Percentiles rank a stretch among this genome's conserved stretches.
Evolutionary conservation across 1,140 invertebrate genomes (phyloP).

Genomic region (Pseudobourletiella spinata): DNA sequence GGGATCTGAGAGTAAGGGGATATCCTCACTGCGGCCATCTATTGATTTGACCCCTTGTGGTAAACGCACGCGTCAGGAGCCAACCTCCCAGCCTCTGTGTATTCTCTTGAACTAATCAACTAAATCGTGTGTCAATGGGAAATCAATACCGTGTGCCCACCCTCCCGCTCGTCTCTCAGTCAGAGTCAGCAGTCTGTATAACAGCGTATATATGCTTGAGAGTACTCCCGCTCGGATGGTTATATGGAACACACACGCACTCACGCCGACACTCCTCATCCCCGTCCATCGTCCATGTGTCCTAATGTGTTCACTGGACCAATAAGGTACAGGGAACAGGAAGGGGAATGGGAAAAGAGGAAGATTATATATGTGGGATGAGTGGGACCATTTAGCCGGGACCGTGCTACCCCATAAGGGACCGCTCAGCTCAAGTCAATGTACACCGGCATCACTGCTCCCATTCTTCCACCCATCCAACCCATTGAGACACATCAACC

Average conservation of each 20-base stretch:
- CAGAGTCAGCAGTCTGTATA: background rate
- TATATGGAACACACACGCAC: background rate
- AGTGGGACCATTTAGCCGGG: constrained; percentile 17
- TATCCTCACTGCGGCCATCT: too few species aligned
- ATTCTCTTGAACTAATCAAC: constrained; percentile 28
- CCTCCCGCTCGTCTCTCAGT: too few species aligned
- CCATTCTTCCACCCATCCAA: too few species aligned
- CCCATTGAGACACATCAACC: too few species aligned
- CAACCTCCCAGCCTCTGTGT: constrained; percentile 12
- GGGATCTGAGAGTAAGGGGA: too few species aligned
- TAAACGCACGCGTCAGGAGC: constrained; percentile 20
- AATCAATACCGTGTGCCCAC: constrained; percentile 25
- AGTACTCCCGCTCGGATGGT: background rate
- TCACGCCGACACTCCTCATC: too few species aligned
- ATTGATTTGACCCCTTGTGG: constrained; percentile 28
- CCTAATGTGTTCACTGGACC: too few species aligned
- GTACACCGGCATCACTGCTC: background rate
- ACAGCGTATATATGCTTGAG: background rate
- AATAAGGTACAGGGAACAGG: too few species aligned
- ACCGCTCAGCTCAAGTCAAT: constrained; percentile 21
- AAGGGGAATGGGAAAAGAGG: too few species aligned
- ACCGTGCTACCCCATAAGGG: too few species aligned
- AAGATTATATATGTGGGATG: background rate
- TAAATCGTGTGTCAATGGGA: constrained; percentile 32
- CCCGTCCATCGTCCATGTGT: too few species aligned